Conservation (phyloP, 2,113 vertebrate genomes). For the Anarrhichthys ocellatus region DNA sequence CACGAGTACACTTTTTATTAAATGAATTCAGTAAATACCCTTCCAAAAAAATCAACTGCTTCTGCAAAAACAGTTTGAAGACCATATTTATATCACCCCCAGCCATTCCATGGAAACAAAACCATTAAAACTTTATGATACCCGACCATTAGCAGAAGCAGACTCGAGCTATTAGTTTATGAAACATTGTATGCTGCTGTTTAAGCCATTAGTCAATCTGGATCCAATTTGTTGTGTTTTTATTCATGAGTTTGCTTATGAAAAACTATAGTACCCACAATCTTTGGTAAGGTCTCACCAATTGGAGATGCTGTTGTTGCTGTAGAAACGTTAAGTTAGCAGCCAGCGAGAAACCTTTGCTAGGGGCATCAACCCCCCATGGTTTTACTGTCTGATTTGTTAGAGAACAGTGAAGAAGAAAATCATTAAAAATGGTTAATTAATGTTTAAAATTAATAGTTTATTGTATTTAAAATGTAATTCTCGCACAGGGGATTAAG, state of each 20-base stretch:
- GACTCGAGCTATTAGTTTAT: slow-evolving; percentile 42
- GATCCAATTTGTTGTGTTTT: slow-evolving; percentile 55
- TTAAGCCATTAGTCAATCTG: slow-evolving; percentile 51
- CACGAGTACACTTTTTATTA: not conserved
- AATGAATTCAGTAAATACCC: slow-evolving; percentile 16
- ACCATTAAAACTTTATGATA: slow-evolving; percentile 60
- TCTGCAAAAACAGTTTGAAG: slow-evolving; percentile 24
- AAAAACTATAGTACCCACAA: slow-evolving; percentile 59
- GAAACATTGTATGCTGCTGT: slow-evolving; percentile 43
- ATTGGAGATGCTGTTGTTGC: slow-evolving; percentile 56
- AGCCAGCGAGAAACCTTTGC: slow-evolving; percentile 26
- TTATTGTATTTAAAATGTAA: slow-evolving; percentile 27
- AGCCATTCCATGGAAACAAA: slow-evolving; percentile 41
- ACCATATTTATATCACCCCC: slow-evolving; percentile 29
- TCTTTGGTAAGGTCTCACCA: slow-evolving; percentile 40
- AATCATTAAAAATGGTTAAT: slow-evolving; percentile 22
- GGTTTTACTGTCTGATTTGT: not conserved
- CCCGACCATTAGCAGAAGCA: slow-evolving; percentile 51
- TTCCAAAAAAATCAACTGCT: slow-evolving; percentile 18
- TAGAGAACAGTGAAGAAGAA: not conserved
- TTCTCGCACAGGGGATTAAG: slow-evolving; percentile 16
- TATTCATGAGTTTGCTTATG: slow-evolving; percentile 66
- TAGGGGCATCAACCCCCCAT: not conserved
- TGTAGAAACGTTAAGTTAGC: slow-evolving; percentile 61
- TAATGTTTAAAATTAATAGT: slow-evolving; percentile 11